Evolutionary conservation across 2,797 vertebrate genomes (phyloP), one percentile per base, ranked within the genome.

Genomic region (Sebastes iracundus): DNA sequence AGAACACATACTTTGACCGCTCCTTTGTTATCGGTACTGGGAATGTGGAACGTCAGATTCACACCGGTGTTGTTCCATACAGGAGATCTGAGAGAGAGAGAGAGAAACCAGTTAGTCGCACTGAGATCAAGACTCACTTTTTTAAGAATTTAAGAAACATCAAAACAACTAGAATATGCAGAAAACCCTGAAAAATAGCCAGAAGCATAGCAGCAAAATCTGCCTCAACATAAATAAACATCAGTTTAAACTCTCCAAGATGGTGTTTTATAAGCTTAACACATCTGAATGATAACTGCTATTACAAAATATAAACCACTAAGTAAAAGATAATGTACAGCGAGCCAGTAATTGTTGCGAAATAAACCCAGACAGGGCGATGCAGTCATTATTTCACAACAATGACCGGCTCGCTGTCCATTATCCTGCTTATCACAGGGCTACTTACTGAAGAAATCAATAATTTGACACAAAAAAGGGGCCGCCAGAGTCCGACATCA

Each of bases 21-120:
- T 20, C 96, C 97, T 93, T 97, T 97, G 10, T 16, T 67, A 2
- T 92, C 84, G 38, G 93, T 90, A 5, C 88, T 93, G 16, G 97
- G 97, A 67, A 99, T 94, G 87, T 97, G 88, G 90, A 99, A 97
- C 1, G 55, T 95, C 91, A 98, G 94, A 2, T 62, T 95, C 16
- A 89, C 92, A 25, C 88, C 95, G 0, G 95, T 96, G 55, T 86
- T 96, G 77, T 74, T 93, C 95, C 72, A 94, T 6, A 97, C 96
- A 65, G 88, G 86, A 82, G 95, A 93, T 86, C 98, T 99, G 53
- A 75, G 2, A 77, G 20, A 65, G 8, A 65, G 8, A n/a, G 33
- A 65, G 9, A 63, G 23, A 52, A 22, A 46, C 13, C 49, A 78
- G 28, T 63, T 42, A 58, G 30, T 33, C 6, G 23, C 28, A 32